These are phyloP conservation scores for Pachypanchax playfairii DNA, from an alignment of 2,113 vertebrate species.

Conservation along the genomic window DNA sequence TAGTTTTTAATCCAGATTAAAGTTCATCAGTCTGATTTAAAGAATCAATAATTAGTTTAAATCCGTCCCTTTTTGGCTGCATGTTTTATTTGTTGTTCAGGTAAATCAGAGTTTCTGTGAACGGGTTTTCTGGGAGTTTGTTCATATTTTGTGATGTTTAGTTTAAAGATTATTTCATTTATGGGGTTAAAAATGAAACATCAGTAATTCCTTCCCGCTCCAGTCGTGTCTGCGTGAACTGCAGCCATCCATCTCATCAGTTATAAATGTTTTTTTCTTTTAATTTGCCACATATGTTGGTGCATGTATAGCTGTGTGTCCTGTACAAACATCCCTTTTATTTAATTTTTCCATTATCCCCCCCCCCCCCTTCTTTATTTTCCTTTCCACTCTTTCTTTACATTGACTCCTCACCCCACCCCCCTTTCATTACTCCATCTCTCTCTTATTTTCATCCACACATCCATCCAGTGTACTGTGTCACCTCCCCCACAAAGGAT, in stretches of 20 bases:
- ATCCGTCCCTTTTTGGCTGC: neutral
- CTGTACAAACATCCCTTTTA: constrained; percentile 77
- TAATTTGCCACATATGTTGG: constrained; percentile 62
- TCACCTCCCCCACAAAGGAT: constrained; percentile 95
- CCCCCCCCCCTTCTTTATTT: constrained; percentile 32
- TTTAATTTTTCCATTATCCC: constrained; percentile 74
- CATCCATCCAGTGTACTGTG: constrained; percentile 92
- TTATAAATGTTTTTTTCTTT: constrained; percentile 53
- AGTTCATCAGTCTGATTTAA: neutral
- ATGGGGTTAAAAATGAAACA: neutral
- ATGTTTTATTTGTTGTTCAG: neutral
- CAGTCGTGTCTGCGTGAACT: constrained; percentile 57
- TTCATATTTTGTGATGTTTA: neutral
- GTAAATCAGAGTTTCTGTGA: neutral
- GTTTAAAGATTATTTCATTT: constrained; percentile 11
- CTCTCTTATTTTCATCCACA: constrained; percentile 71
- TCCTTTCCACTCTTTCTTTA: neutral
- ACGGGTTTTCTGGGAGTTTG: neutral
- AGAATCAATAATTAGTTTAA: constrained; percentile 15
- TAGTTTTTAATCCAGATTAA: neutral
- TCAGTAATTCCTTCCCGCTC: neutral
- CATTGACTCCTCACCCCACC: neutral
- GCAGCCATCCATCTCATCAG: constrained; percentile 71
- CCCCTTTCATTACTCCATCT: constrained; percentile 61
- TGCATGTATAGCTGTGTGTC: constrained; percentile 68